These are phyloP conservation scores for Drosophila meridionalis DNA, from an alignment of 2,888 invertebrate genomes.

Conservation along the genomic window DNA sequence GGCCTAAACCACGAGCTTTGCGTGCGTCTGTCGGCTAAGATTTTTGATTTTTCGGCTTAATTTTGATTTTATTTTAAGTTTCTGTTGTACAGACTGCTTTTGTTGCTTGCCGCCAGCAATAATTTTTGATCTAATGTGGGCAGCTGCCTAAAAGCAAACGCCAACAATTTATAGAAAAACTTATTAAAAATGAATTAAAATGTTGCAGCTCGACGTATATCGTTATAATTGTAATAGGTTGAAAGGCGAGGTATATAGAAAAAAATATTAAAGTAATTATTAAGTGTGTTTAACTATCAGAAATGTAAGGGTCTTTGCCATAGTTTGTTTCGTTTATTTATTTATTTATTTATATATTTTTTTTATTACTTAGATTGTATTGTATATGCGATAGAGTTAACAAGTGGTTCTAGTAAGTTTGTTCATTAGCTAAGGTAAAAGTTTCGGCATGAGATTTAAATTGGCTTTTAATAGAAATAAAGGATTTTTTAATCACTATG, in stretches of 20 bases:
- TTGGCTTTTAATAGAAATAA: too few species aligned
- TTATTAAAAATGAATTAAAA: slow-evolving; percentile 9
- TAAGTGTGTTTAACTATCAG: not conserved
- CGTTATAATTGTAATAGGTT: not conserved
- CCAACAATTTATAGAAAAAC: slow-evolving; percentile 8
- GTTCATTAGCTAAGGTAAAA: too few species aligned
- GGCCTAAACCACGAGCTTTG: slow-evolving; percentile 41
- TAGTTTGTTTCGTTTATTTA: not conserved
- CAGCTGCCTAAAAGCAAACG: slow-evolving; percentile 11
- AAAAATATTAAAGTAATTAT: not conserved
- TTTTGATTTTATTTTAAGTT: slow-evolving; percentile 12
- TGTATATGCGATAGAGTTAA: too few species aligned
- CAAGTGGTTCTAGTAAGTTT: too few species aligned
- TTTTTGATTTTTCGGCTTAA: slow-evolving; percentile 19
- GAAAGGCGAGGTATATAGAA: not conserved
- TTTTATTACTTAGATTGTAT: too few species aligned
- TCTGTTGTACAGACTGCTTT: slow-evolving; percentile 11
- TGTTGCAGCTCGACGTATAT: not conserved
- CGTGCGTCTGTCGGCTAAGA: slow-evolving; percentile 44
- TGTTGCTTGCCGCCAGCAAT: slow-evolving; percentile 36
- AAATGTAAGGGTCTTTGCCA: not conserved
- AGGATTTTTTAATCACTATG: too few species aligned
- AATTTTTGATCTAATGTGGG: slow-evolving; percentile 12
- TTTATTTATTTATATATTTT: too few species aligned
- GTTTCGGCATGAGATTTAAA: too few species aligned